These are phyloP conservation scores for Calonectris borealis DNA, from an alignment of 2,113 vertebrate genomes.

Conservation along the genomic window DNA sequence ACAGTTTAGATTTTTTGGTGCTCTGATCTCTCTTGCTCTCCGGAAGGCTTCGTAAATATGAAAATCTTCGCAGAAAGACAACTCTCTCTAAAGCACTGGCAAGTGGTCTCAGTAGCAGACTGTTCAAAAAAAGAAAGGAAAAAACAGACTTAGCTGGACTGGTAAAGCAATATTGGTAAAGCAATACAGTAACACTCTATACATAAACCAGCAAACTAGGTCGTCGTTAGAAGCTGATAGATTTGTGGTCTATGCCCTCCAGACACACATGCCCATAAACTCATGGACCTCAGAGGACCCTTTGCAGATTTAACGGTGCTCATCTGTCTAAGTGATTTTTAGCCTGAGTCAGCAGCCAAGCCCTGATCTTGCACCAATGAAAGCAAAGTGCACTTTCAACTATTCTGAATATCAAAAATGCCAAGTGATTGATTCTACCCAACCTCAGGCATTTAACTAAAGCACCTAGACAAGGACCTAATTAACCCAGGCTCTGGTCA, in stretches of 20 bases:
- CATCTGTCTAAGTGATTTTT: not conserved
- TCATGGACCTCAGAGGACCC: not conserved
- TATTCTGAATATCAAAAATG: not conserved
- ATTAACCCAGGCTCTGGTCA: not conserved
- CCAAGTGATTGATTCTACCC: not conserved
- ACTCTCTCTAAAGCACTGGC: constrained; percentile 32
- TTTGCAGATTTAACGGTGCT: not conserved
- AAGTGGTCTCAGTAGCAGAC: constrained; percentile 35
- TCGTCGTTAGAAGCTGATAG: not conserved
- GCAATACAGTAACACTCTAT: not conserved
- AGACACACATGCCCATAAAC: not conserved
- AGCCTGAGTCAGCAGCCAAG: not conserved
- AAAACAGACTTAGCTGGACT: not conserved
- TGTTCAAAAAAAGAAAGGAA: not conserved
- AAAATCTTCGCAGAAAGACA: constrained; percentile 35
- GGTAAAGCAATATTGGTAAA: not conserved
- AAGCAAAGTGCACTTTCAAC: not conserved
- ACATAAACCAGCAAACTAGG: not conserved
- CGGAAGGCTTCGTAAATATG: not conserved
- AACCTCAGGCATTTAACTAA: not conserved
- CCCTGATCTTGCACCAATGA: not conserved
- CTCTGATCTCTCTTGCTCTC: constrained; percentile 34
- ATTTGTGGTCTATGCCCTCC: not conserved
- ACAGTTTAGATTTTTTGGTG: constrained; percentile 9
- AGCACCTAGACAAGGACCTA: not conserved